Evolutionary conservation across 2,888 invertebrate genomes (phyloP).

Genomic region (Ennomos quercinarius): DNA sequence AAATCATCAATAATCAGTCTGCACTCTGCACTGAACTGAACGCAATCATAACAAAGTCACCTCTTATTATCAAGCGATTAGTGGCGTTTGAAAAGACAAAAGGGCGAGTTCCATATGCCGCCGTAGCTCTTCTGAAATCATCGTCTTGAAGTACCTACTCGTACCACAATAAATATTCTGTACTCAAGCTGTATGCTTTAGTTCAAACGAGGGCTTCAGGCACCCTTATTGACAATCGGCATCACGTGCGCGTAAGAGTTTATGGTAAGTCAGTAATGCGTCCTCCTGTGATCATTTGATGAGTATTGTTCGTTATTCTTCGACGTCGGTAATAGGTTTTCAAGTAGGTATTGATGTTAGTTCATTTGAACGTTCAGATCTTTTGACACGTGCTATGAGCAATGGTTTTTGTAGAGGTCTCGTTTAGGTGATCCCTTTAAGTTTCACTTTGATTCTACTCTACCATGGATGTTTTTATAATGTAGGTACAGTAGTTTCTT

Average conservation of each 20-base stretch:
- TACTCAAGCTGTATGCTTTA: slow-evolving; percentile 12
- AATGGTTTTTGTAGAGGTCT: slow-evolving; percentile 25
- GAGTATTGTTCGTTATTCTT: slow-evolving; percentile 36
- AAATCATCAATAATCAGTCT: too few relatives aligned
- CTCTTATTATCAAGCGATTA: slow-evolving; percentile 32
- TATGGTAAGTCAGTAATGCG: slow-evolving; percentile 48
- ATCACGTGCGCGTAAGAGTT: slow-evolving; percentile 67
- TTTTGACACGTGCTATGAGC: slow-evolving; percentile 35
- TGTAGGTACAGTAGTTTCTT: too few relatives aligned
- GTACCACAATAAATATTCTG: neutral
- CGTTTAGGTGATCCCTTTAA: neutral
- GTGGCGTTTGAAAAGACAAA: slow-evolving; percentile 48
- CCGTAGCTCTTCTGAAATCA: slow-evolving; percentile 33
- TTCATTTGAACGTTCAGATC: slow-evolving; percentile 19
- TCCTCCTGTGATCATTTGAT: slow-evolving; percentile 59
- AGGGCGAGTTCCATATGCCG: slow-evolving; percentile 63
- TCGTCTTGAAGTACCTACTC: slow-evolving; percentile 9
- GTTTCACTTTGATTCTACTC: neutral
- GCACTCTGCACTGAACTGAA: too few relatives aligned
- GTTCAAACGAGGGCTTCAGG: slow-evolving; percentile 10
- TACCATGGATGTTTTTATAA: too few relatives aligned
- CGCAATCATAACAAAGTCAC: slow-evolving; percentile 8
- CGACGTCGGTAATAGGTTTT: slow-evolving; percentile 40
- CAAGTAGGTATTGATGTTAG: slow-evolving; percentile 32
- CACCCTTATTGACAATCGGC: slow-evolving; percentile 35